Percentiles rank a stretch among this genome's conserved stretches.
Conservation (phyloP, 2,797 vertebrate species). For the Sitta carolinensis region DNA sequence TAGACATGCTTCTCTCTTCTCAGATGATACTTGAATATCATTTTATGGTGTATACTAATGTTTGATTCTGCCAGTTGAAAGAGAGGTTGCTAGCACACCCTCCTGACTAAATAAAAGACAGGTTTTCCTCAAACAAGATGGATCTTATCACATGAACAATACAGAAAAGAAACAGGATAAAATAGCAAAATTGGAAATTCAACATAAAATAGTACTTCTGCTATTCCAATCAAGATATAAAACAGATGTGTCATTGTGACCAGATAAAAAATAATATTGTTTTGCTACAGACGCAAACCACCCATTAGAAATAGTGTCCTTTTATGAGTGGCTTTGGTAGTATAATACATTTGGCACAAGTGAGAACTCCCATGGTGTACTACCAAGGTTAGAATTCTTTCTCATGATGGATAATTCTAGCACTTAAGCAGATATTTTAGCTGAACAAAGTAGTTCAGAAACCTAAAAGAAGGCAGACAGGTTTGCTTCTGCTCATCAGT, state of each 20-base stretch:
- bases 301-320: not conserved
- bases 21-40: not conserved
- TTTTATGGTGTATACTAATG: not conserved
- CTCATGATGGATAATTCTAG: not conserved
- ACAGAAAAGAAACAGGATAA: not conserved
- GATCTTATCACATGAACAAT: not conserved
- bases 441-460: slow-evolving; percentile 25
- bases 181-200: not conserved
- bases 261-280: slow-evolving; percentile 6
- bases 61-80: not conserved
- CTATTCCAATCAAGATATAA: not conserved
- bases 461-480: not conserved
- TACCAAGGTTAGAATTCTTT: not conserved
- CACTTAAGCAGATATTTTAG: not conserved
- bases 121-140: not conserved
- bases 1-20: not conserved
- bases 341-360: not conserved
- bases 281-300: not conserved
- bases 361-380: not conserved
- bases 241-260: not conserved
- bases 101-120: slow-evolving; percentile 6
- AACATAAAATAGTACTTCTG: not conserved
- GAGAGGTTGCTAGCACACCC: not conserved
- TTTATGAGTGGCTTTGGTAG: not conserved
- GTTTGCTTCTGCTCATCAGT: not conserved